A percentile compares a stretch with the other conserved stretches of the same genome.
phyloP scores from a whole-genome alignment of 2,888 invertebrate species.

The Chalcosyrphus nemorum region DNA sequence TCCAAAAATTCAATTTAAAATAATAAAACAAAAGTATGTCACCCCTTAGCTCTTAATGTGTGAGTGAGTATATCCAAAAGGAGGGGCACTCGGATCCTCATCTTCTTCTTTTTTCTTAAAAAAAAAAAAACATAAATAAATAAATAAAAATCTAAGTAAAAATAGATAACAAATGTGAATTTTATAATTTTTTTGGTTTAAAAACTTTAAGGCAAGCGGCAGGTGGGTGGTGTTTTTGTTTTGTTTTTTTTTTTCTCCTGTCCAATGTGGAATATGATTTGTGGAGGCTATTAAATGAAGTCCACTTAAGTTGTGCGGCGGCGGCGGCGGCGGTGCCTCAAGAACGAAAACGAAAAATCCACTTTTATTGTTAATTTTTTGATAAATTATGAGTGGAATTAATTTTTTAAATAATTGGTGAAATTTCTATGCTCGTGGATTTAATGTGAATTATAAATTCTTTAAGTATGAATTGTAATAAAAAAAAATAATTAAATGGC shows the following conservation, averaged over 20 bases:
- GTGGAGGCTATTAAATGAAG: conserved; percentile 34
- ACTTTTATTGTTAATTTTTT: conserved; percentile 1
- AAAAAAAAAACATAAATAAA: neutral
- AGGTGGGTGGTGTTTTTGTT: neutral
- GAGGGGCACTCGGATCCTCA: neutral
- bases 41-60: neutral
- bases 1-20: neutral
- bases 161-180: neutral
- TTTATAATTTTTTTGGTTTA: neutral
- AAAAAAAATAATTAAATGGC: neutral
- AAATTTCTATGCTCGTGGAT: conserved; percentile 14
- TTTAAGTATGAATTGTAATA: conserved; percentile 1
- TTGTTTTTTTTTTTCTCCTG: neutral
- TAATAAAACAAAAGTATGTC: conserved; percentile 2
- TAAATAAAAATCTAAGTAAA: neutral
- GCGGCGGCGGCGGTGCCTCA: neutral
- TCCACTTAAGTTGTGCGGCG: conserved; percentile 24
- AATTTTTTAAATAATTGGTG: conserved; percentile 29
- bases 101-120: too few species aligned
- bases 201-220: neutral
- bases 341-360: neutral
- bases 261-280: conserved; percentile 43
- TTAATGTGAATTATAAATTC: conserved; percentile 37
- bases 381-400: conserved; percentile 31
- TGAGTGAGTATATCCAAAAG: neutral